These are phyloP conservation scores for Ligdia adustata DNA, from an alignment of 2,888 invertebrate species.

Conservation along the genomic window DNA sequence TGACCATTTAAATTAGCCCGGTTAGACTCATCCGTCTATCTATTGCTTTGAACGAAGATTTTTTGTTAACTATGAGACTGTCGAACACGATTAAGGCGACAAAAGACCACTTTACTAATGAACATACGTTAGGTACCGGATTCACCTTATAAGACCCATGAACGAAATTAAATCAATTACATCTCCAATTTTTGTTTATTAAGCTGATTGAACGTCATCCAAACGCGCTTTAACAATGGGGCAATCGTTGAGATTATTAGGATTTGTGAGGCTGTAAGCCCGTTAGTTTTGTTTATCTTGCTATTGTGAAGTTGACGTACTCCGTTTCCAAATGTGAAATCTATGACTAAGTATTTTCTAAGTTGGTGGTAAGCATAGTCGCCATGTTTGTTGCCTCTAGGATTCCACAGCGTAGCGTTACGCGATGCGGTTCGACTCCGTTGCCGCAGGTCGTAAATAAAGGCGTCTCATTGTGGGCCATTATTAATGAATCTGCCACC, in stretches of 20 bases:
- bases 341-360: no score
- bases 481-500: conserved; percentile 81
- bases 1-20: conserved; percentile 39
- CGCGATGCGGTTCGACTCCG: conserved; percentile 67
- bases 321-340: conserved; percentile 3
- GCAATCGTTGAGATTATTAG: conserved; percentile 31
- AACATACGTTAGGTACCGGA: conserved; percentile 42
- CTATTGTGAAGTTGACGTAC: neutral
- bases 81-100: conserved; percentile 39
- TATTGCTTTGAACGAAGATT: conserved; percentile 35
- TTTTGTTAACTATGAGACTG: conserved; percentile 46
- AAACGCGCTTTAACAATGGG: conserved; percentile 44
- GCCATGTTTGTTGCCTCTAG: conserved; percentile 37
- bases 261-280: conserved; percentile 5
- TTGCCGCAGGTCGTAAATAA: conserved; percentile 79
- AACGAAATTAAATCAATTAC: conserved; percentile 57
- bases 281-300: neutral
- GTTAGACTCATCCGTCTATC: conserved; percentile 35
- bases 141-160: conserved; percentile 54
- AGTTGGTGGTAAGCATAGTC: conserved; percentile 29
- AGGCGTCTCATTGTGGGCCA: conserved; percentile 80
- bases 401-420: conserved; percentile 49
- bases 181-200: conserved; percentile 55
- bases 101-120: conserved; percentile 36
- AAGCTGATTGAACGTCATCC: conserved; percentile 55